A percentile compares a stretch with the other conserved stretches of the same genome.
These are phyloP conservation scores for Triplophysa siluroides DNA, from an alignment of 2,113 vertebrate genomes.

Conservation along the genomic window DNA sequence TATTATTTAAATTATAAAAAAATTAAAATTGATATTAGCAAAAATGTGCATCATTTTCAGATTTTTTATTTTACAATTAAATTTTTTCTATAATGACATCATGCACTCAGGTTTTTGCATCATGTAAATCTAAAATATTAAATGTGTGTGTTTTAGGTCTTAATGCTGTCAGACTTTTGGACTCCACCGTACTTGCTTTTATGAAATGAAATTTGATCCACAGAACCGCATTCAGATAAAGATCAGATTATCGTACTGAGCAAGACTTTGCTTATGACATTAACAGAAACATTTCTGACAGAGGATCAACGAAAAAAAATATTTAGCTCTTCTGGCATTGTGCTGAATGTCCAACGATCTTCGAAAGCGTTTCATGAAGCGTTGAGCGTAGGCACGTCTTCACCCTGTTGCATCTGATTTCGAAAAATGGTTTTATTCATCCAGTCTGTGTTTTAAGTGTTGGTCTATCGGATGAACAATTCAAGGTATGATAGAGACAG, in stretches of 20 bases:
- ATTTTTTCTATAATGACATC: too few relatives aligned
- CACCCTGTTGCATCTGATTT: neutral
- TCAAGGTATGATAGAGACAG: neutral
- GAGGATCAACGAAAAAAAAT: neutral
- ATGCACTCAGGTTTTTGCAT: too few relatives aligned
- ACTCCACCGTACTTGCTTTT: neutral
- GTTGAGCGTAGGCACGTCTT: neutral
- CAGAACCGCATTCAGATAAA: neutral
- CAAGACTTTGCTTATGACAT: neutral
- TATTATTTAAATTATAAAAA: too few relatives aligned
- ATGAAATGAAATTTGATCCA: neutral
- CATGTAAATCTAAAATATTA: too few relatives aligned
- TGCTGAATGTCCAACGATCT: neutral
- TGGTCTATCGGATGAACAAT: neutral
- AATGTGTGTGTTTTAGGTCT: too few relatives aligned
- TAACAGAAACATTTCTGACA: neutral
- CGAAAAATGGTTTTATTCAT: neutral
- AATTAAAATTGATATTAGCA: too few relatives aligned
- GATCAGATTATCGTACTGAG: neutral
- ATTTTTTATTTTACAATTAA: too few relatives aligned
- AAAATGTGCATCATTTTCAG: too few relatives aligned
- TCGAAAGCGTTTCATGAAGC: neutral
- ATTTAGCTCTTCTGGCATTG: neutral
- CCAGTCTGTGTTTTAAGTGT: neutral
- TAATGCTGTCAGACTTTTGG: neutral